Evolutionary conservation across 2,797 vertebrate genomes (phyloP), one percentile per base, ranked within the genome.

Genomic region (Hyperoplus lanceolatus): DNA sequence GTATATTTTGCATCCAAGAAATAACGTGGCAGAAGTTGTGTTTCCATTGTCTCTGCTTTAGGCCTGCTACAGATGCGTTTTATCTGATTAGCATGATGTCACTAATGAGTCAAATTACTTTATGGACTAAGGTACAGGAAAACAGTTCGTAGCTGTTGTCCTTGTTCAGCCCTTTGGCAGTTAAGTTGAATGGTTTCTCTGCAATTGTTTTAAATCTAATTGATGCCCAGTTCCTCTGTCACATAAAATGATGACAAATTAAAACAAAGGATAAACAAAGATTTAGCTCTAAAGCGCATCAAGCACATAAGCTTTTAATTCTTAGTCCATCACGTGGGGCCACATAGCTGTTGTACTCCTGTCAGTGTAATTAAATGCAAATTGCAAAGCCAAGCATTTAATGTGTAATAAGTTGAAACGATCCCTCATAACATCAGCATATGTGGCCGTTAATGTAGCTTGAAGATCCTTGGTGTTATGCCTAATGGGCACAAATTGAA

Each of bases 331-430:
- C 77, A 87, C 85, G 88, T 75, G 62, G 67, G 79, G 75, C 75
- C 75, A 71, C 70, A 45, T 84, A 56, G 74, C 77, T 81, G 75
- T 83, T 84, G 83, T 68, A 82, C 77, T 80, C 75, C 75, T 91
- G 89, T 85, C 88, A 80, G 58, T 77, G 72, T 92, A 91, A 92
- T 94, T 93, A 90, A 91, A 93, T 89, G 85, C 89, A 89, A 88
- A 93, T 93, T 73, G 90, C 87, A 90, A 91, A 92, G 90, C 85
- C 83, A 81, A 84, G 89, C 89, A 90, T 93, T 93, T 93, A 90
- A 91, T 90, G 89, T 88, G 84, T 87, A 90, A 87, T 92, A 90
- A 90, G 87, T 92, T 89, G 87, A 91, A 90, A 90, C 73, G 73
- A 90, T 92, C 84, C 84, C 80, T 90, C 84, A 88, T 87, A 84